Percentiles rank a stretch among this genome's conserved stretches.
These are phyloP conservation scores for Pholis gunnellus DNA, from an alignment of 2,113 vertebrate species.

Conservation along the genomic window DNA sequence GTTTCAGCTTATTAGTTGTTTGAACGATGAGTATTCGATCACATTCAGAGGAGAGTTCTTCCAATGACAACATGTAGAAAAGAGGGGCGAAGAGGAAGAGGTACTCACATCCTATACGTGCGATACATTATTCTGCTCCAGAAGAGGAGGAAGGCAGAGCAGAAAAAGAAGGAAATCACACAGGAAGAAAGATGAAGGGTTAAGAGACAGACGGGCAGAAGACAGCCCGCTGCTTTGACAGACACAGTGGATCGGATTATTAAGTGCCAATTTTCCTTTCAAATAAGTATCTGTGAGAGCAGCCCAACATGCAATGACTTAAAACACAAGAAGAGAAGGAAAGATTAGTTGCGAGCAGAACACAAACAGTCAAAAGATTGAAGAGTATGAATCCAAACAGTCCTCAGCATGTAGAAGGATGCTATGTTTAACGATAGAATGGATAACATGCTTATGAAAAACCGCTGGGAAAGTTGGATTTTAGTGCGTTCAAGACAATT, in stretches of 20 bases:
- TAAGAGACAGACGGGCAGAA: slow-evolving; percentile 52
- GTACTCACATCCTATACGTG: slow-evolving; percentile 99
- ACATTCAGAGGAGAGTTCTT: slow-evolving; percentile 19
- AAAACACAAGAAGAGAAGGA: slow-evolving; percentile 11
- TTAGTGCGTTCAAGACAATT: neutral
- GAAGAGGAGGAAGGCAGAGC: slow-evolving; percentile 92
- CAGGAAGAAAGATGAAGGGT: slow-evolving; percentile 81
- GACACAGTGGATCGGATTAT: neutral
- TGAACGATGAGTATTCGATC: neutral
- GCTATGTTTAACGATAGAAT: neutral
- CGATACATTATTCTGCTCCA: slow-evolving; percentile 99
- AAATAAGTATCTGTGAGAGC: slow-evolving; percentile 39
- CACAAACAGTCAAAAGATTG: slow-evolving; percentile 2
- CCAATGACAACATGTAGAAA: slow-evolving; percentile 30
- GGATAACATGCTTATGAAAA: slow-evolving; percentile 22
- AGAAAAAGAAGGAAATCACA: slow-evolving; percentile 81
- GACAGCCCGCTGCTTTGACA: slow-evolving; percentile 44
- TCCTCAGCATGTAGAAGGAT: neutral
- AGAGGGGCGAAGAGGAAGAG: slow-evolving; percentile 40
- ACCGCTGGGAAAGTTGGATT: neutral
- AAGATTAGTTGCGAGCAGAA: slow-evolving; percentile 27
- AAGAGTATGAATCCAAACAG: slow-evolving; percentile 5
- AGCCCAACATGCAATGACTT: slow-evolving; percentile 56
- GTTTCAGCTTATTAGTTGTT: neutral
- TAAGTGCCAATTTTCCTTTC: neutral